phyloP scores from a whole-genome alignment of 2,113 vertebrate genomes.

The Uropsilus gracilis region DNA sequence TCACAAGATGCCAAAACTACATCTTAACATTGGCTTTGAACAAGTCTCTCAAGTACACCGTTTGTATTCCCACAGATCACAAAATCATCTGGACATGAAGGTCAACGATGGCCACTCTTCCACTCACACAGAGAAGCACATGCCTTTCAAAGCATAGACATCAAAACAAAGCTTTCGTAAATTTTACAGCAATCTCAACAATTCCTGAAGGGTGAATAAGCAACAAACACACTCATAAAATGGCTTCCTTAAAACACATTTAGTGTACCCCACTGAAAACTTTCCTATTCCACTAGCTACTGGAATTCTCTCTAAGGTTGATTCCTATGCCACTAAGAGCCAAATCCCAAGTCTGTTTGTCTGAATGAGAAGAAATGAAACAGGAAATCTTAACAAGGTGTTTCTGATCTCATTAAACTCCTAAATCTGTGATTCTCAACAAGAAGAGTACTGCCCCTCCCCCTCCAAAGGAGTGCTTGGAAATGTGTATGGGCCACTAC shows the following conservation, averaged over 20 bases:
- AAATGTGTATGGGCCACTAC: neutral
- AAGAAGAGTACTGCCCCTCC: neutral
- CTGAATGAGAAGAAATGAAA: constrained; percentile 17
- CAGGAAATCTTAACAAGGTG: neutral
- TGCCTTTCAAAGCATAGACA: constrained; percentile 52
- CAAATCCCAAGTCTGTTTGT: constrained; percentile 24
- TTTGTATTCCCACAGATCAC: constrained; percentile 72
- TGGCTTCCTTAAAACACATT: constrained; percentile 7
- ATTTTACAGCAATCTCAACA: constrained; percentile 11
- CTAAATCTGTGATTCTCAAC: constrained; percentile 21
- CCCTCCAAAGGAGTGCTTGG: neutral
- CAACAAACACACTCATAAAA: constrained; percentile 39
- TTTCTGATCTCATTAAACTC: constrained; percentile 20
- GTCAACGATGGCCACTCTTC: constrained; percentile 54
- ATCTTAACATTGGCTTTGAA: constrained; percentile 76
- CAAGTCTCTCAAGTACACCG: constrained; percentile 69
- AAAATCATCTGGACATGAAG: constrained; percentile 56
- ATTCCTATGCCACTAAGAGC: neutral
- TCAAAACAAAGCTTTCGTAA: constrained; percentile 56
- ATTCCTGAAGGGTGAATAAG: constrained; percentile 14
- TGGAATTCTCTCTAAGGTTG: constrained; percentile 18
- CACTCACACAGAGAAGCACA: constrained; percentile 11
- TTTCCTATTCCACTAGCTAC: neutral
- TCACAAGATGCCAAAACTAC: constrained; percentile 76
- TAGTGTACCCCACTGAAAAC: constrained; percentile 28